phyloP scores from a whole-genome alignment of 64 coral and sea anemone species.

The Montipora foliosa region DNA sequence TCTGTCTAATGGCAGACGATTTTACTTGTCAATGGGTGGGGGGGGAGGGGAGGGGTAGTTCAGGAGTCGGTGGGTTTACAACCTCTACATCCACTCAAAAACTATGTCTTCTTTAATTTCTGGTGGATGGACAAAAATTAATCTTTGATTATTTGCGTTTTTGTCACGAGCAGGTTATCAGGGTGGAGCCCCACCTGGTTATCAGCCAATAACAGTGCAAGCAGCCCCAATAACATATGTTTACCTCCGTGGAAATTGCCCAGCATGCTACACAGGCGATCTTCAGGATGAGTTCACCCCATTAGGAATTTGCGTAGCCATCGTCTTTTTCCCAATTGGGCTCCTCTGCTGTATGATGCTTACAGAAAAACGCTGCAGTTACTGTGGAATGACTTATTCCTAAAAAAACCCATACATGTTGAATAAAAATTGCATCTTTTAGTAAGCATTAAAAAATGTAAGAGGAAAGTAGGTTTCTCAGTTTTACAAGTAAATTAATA shows the following conservation, averaged over 20 bases:
- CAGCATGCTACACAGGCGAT: slow-evolving; percentile 70
- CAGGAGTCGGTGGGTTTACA: no score
- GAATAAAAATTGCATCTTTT: no score
- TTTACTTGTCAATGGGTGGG: no score
- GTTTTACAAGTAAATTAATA: no score
- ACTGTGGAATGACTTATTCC: slow-evolving; percentile 84
- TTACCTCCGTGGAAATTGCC: slow-evolving; percentile 77
- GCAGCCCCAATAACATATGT: slow-evolving; percentile 46
- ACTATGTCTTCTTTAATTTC: no score
- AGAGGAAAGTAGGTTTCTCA: no score
- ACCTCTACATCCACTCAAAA: no score
- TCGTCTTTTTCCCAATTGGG: slow-evolving; percentile 87
- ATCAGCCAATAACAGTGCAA: slow-evolving; percentile 56
- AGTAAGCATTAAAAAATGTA: no score
- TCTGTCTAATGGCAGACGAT: no score
- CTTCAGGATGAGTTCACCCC: slow-evolving; percentile 63
- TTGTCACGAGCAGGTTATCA: slow-evolving; percentile 67
- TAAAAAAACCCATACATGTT: not conserved
- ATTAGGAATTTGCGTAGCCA: slow-evolving; percentile 75
- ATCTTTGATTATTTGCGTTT: not conserved
- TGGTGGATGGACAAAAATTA: no score
- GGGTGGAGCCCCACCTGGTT: slow-evolving; percentile 63
- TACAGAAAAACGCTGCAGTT: slow-evolving; percentile 81
- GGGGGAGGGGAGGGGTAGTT: no score
- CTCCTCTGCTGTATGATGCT: slow-evolving; percentile 81